phyloP scores from a whole-genome alignment of 2,888 invertebrate genomes.

The Hydroisotoma schaefferi region DNA sequence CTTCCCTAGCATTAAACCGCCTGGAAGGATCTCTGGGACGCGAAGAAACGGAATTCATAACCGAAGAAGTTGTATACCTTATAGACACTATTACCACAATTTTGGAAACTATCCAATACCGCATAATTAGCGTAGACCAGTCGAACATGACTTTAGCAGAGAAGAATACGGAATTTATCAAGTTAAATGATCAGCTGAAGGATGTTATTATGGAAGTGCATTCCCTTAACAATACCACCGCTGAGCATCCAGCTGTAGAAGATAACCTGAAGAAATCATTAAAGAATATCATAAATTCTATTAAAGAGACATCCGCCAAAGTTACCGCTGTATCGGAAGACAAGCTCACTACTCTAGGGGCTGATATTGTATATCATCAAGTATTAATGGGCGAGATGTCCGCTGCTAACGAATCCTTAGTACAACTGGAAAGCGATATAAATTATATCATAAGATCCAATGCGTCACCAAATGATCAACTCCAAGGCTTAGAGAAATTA shows the following conservation, averaged over 20 bases:
- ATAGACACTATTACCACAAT: conserved; percentile 78
- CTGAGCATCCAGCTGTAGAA: conserved; percentile 7
- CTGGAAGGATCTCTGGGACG: not conserved
- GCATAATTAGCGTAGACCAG: conserved; percentile 57
- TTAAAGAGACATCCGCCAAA: conserved; percentile 10
- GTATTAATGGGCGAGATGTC: not conserved
- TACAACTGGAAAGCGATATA: not conserved
- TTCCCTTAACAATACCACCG: conserved; percentile 59
- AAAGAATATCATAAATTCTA: not conserved
- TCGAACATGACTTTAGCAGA: conserved; percentile 51
- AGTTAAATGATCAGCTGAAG: conserved; percentile 52
- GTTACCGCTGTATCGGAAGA: conserved; percentile 11
- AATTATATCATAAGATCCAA: not conserved
- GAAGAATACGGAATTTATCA: conserved; percentile 21
- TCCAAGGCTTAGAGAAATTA: conserved; percentile 66
- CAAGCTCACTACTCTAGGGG: not conserved
- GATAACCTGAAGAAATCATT: not conserved
- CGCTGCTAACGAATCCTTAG: not conserved
- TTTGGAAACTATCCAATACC: conserved; percentile 79
- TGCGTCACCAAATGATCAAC: conserved; percentile 38
- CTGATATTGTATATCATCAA: not conserved
- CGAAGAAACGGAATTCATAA: conserved; percentile 54
- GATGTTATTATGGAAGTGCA: conserved; percentile 57
- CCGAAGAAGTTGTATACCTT: conserved; percentile 61
- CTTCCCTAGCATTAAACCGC: not conserved